These are phyloP conservation scores for Ophion ellenae DNA, from an alignment of 2,888 invertebrate genomes.

Conservation along the genomic window DNA sequence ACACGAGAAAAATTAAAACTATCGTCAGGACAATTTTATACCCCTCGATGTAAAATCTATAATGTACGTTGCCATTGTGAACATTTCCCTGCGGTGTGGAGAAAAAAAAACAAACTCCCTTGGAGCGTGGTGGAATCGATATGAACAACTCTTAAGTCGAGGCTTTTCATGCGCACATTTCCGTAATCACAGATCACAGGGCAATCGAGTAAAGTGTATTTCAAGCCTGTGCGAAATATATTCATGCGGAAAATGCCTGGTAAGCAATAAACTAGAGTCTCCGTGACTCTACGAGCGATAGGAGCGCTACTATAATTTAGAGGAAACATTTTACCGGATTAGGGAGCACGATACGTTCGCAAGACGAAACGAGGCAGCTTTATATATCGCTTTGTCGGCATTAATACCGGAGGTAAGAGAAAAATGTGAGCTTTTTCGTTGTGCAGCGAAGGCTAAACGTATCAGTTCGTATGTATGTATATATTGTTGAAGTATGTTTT, in stretches of 20 bases:
- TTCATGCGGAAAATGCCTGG: conserved; percentile 13
- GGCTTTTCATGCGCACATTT: conserved; percentile 7
- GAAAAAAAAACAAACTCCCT: neutral
- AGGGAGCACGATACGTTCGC: conserved; percentile 17
- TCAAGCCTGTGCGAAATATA: neutral
- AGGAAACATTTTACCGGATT: conserved; percentile 35
- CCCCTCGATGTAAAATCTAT: no score
- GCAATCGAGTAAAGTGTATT: neutral
- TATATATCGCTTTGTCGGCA: conserved; percentile 46
- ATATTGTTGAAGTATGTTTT: neutral
- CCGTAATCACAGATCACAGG: neutral
- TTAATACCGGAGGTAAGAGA: conserved; percentile 19
- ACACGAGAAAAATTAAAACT: neutral
- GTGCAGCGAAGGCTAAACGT: conserved; percentile 10
- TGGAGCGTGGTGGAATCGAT: neutral
- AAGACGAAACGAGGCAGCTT: conserved; percentile 21
- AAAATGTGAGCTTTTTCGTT: conserved; percentile 27
- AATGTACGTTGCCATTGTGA: neutral
- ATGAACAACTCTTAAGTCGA: neutral
- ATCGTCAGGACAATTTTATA: neutral
- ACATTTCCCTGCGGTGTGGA: neutral
- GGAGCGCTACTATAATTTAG: conserved; percentile 27
- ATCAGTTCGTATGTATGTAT: neutral
- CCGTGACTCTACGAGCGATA: neutral
- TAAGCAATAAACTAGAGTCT: conserved; percentile 1